Evolutionary conservation across 2,888 invertebrate species (phyloP).

Genomic region (Drosophila phalerata): DNA sequence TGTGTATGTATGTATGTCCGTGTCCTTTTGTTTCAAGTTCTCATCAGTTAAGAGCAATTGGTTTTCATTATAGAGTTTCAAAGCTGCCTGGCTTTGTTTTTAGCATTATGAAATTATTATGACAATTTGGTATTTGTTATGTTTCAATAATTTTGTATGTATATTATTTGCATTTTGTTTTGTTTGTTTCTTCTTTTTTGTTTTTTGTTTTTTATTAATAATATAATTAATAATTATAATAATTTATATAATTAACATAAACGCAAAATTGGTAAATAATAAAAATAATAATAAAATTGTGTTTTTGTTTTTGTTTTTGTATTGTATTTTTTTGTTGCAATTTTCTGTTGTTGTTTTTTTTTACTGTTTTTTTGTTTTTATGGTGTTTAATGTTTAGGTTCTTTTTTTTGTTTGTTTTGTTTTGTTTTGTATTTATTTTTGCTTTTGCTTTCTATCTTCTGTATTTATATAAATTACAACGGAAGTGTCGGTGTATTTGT

Average conservation of each 20-base stretch:
- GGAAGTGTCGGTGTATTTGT: conserved; percentile 87
- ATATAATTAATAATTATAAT: conserved; percentile 84
- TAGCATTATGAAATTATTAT: conserved; percentile 45
- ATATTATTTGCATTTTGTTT: conserved; percentile 60
- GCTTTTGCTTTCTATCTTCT: conserved; percentile 28
- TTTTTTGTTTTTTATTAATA: conserved; percentile 68
- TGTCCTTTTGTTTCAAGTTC: conserved; percentile 40
- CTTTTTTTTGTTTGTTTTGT: conserved; percentile 17
- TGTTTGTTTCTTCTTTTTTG: conserved; percentile 51
- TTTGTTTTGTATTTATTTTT: conserved; percentile 10
- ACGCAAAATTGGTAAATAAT: conserved; percentile 84
- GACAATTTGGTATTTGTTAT: conserved; percentile 47
- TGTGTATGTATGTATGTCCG: conserved; percentile 22
- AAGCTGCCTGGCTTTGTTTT: conserved; percentile 37
- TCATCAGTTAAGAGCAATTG: conserved; percentile 63
- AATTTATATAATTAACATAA: conserved; percentile 84
- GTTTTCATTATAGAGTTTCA: conserved; percentile 36
- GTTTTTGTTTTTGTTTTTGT: conserved; percentile 48
- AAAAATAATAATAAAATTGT: conserved; percentile 78
- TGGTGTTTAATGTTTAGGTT: conserved; percentile 34
- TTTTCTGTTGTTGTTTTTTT: conserved; percentile 17
- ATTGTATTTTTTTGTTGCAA: conserved; percentile 55
- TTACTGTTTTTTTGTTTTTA: conserved; percentile 60
- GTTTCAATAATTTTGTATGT: conserved; percentile 44
- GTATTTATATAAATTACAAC: conserved; percentile 84